phyloP scores from a whole-genome alignment of 2,888 invertebrate genomes.

The Mamestra brassicae region DNA sequence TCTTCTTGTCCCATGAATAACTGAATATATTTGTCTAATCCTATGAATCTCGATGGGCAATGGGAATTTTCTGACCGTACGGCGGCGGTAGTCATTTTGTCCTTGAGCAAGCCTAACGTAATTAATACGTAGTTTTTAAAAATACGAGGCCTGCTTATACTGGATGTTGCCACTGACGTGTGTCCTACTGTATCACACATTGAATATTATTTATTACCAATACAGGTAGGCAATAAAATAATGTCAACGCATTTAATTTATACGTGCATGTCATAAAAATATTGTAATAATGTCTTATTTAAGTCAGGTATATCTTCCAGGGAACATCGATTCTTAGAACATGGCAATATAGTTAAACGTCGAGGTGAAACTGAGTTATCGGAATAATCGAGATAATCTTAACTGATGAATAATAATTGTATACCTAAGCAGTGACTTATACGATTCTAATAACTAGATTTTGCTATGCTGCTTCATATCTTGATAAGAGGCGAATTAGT shows the following conservation, averaged over 20 bases:
- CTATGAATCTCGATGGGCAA: conserved; percentile 4
- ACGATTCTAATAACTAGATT: conserved; percentile 10
- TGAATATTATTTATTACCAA: conserved; percentile 31
- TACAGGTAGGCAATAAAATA: conserved; percentile 27
- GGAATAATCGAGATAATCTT: conserved; percentile 23
- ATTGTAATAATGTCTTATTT: conserved; percentile 11
- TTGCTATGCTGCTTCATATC: conserved; percentile 9
- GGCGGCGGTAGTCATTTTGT: not conserved
- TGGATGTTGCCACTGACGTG: not conserved
- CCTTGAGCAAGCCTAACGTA: not conserved
- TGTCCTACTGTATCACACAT: not conserved
- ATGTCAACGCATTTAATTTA: conserved; percentile 9
- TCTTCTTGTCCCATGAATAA: conserved; percentile 20
- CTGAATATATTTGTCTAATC: conserved; percentile 22
- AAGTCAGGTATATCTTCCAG: not conserved
- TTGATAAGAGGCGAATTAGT: conserved; percentile 1
- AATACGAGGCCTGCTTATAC: not conserved
- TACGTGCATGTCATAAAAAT: not conserved
- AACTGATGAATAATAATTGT: conserved; percentile 35
- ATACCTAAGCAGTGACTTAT: conserved; percentile 4
- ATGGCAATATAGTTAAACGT: conserved; percentile 15
- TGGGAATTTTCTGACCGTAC: conserved; percentile 21
- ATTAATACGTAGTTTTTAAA: not conserved
- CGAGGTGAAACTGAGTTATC: conserved; percentile 28
- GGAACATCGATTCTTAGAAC: conserved; percentile 16